These are phyloP conservation scores for Drosophila subquinaria DNA, from an alignment of 2,888 invertebrate genomes.

Conservation along the genomic window DNA sequence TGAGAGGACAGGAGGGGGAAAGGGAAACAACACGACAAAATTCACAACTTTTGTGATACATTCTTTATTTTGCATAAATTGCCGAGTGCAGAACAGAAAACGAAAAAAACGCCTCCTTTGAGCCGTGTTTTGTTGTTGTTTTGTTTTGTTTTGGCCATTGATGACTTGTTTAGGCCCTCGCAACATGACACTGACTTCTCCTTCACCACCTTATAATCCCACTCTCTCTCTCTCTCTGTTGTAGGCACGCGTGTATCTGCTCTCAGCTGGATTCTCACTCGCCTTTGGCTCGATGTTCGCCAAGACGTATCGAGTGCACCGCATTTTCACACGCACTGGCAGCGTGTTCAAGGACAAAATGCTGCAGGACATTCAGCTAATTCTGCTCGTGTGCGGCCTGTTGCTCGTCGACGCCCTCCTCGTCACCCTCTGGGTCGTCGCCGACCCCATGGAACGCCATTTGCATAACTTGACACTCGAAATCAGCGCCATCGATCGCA, in stretches of 20 bases:
- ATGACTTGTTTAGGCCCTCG: slow-evolving; percentile 65
- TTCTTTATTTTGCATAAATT: slow-evolving; percentile 79
- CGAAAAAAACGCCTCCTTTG: slow-evolving; percentile 32
- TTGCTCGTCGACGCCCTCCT: slow-evolving; percentile 93
- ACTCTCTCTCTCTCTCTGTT: not conserved
- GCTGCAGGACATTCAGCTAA: slow-evolving; percentile 95
- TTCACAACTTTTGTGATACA: slow-evolving; percentile 74
- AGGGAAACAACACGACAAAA: slow-evolving; percentile 37
- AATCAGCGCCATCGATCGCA: slow-evolving; percentile 91
- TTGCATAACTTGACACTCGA: slow-evolving; percentile 93
- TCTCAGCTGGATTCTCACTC: slow-evolving; percentile 95
- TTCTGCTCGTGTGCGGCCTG: slow-evolving; percentile 93
- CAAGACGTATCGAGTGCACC: slow-evolving; percentile 96
- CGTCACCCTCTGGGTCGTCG: slow-evolving; percentile 92
- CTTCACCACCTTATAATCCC: slow-evolving; percentile 11
- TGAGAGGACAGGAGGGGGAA: not conserved
- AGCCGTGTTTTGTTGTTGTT: slow-evolving; percentile 37
- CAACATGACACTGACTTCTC: slow-evolving; percentile 49
- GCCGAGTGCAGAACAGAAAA: slow-evolving; percentile 2
- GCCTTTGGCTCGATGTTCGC: slow-evolving; percentile 98
- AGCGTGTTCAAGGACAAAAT: slow-evolving; percentile 95
- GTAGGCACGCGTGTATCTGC: slow-evolving; percentile 94
- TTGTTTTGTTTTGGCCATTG: slow-evolving; percentile 56
- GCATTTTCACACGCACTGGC: slow-evolving; percentile 94
- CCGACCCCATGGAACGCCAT: slow-evolving; percentile 95